Percentiles rank a stretch among this genome's conserved stretches.
These are phyloP conservation scores for Poecilia gillii DNA, from an alignment of 2,797 vertebrate genomes.

Conservation along the genomic window DNA sequence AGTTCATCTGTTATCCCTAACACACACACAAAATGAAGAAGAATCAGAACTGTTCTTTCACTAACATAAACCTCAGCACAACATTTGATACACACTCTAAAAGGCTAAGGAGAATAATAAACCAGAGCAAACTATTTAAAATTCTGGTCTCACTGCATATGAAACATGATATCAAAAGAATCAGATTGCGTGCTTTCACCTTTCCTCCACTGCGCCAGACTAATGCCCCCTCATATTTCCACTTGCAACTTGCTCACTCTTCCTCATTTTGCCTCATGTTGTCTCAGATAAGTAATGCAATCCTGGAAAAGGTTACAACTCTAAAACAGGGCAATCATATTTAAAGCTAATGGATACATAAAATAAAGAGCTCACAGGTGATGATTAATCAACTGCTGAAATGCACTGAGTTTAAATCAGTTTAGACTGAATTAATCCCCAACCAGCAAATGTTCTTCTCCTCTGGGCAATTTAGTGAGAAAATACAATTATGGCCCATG, in stretches of 20 bases:
- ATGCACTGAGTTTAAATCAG: constrained; percentile 79
- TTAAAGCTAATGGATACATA: constrained; percentile 82
- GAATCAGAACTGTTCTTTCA: constrained; percentile 30
- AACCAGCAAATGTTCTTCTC: constrained; percentile 71
- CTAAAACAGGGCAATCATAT: constrained; percentile 80
- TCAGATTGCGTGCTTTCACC: constrained; percentile 44
- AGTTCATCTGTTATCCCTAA: background rate
- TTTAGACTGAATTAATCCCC: constrained; percentile 82
- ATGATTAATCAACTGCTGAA: constrained; percentile 83
- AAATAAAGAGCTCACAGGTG: constrained; percentile 81
- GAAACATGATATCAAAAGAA: constrained; percentile 48
- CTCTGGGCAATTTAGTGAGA: constrained; percentile 81
- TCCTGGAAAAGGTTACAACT: constrained; percentile 76
- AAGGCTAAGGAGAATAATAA: constrained; percentile 23
- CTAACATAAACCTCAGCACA: constrained; percentile 28
- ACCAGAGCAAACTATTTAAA: constrained; percentile 31
- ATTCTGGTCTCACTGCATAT: constrained; percentile 31
- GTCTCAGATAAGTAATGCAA: constrained; percentile 77
- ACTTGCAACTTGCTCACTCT: constrained; percentile 22
- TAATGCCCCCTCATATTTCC: constrained; percentile 9
- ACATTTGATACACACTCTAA: constrained; percentile 21
- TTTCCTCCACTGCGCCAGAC: constrained; percentile 62
- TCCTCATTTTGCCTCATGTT: constrained; percentile 49
- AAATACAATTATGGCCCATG: constrained; percentile 82
- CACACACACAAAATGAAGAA: constrained; percentile 28